Evolutionary conservation across 2,888 invertebrate genomes (phyloP), one percentile per base, ranked within the genome.

Genomic region (Coremacera marginata): DNA sequence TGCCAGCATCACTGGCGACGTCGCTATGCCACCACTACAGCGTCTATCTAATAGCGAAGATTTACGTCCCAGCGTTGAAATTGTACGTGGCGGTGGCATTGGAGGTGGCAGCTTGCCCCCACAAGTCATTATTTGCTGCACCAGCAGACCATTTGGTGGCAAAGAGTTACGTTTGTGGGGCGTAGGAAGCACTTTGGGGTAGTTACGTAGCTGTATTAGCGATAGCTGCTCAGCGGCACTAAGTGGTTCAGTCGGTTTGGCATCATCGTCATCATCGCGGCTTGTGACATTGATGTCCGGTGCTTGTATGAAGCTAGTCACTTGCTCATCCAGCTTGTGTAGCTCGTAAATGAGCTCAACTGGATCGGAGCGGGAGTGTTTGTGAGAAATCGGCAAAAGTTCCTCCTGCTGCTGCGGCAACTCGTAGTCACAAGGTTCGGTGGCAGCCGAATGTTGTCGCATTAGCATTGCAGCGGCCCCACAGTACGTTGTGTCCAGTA

Each of bases 121-220:
- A 78, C 79, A 81, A 7, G 22, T 49, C 51, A 51, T 51, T 37
- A 71, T 65, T 31, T 65, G 74, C 84, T 87, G 70, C 84, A 87
- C 81, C 79, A 82, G 77, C 63, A 85, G 86, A 67, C 85, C 85
- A 71, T 90, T 89, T 4, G 92, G 92, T 80, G 94, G 94, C 86
- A 94, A 89, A 1, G 93, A 93, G 75, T 93, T 89, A n/a, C 93
- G 89, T 83, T 93, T 93, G 16, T 62, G 57, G 0, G 9, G 67
- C 25, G 95, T 95, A n/a, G 96, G 96, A 49, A 96, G 87, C 1
- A 96, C 96, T 91, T 96, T 96, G 0, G 96, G 96, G 85, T 94
- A 96, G 86, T 95, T 96, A 82, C 95, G 90, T 77, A 94, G 91
- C 87, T 94, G 94, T 62, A 96, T 94, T 49, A 93, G 93, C 79